Percentiles rank a stretch among this genome's conserved stretches.
These are phyloP conservation scores for Bucco capensis DNA, from an alignment of 2,113 vertebrate species.

Conservation along the genomic window DNA sequence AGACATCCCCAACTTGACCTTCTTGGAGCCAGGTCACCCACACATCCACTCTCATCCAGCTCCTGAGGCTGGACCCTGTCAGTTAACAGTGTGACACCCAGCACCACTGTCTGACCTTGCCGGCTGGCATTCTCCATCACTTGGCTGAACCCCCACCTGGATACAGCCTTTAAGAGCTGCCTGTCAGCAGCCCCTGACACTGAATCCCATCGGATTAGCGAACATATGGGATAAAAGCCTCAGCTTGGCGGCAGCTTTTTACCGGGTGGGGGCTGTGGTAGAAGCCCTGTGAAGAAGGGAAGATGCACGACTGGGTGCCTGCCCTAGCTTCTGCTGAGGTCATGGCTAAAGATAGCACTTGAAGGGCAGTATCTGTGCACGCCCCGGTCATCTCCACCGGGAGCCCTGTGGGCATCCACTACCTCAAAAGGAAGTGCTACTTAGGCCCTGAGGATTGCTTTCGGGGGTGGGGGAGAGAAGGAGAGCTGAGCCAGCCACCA, in stretches of 20 bases:
- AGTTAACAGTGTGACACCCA: neutral
- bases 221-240: neutral
- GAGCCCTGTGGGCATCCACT: neutral
- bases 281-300: neutral
- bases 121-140: neutral
- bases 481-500: neutral
- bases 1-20: neutral
- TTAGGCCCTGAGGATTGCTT: neutral
- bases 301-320: neutral
- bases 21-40: neutral
- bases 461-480: accelerated
- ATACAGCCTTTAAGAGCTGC: neutral
- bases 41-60: neutral
- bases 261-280: neutral
- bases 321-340: constrained; percentile 7
- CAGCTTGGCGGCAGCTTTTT: neutral
- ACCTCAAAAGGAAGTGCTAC: neutral
- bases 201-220: constrained; percentile 8
- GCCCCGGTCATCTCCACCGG: neutral
- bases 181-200: constrained; percentile 1
- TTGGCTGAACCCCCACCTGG: neutral
- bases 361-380: neutral
- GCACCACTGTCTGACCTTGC: neutral
- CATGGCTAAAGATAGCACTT: constrained; percentile 36
- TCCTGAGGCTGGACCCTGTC: neutral